phyloP scores from a whole-genome alignment of 2,797 vertebrate genomes.

The Halcyon badia region DNA sequence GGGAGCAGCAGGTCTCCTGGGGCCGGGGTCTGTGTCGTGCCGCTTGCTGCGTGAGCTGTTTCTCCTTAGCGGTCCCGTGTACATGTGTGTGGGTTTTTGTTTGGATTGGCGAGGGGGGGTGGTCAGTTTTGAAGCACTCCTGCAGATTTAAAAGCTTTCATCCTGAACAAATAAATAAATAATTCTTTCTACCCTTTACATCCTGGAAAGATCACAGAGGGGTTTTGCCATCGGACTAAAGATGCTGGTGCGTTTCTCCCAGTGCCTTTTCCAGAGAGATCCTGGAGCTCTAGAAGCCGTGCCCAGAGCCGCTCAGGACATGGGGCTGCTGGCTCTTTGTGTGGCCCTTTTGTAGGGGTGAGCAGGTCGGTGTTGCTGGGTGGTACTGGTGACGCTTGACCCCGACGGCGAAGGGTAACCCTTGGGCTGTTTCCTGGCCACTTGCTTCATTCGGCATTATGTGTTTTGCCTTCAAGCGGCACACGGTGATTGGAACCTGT shows the following conservation, averaged over 20 bases:
- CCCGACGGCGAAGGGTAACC: background rate
- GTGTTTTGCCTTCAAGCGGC: background rate
- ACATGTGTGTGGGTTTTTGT: background rate
- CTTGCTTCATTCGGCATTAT: background rate
- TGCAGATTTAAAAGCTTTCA: background rate
- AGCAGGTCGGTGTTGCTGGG: background rate
- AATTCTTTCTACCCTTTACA: background rate
- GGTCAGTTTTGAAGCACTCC: background rate
- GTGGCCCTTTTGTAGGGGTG: background rate
- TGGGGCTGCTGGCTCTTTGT: background rate
- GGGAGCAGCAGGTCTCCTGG: background rate
- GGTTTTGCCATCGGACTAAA: background rate
- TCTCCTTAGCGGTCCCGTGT: background rate
- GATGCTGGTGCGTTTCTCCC: fast-evolving
- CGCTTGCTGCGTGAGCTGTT: fast-evolving
- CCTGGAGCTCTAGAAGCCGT: fast-evolving
- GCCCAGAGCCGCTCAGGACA: background rate
- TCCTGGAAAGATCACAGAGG: background rate
- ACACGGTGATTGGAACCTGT: too few species aligned
- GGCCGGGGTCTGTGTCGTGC: background rate
- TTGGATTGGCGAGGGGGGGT: fast-evolving
- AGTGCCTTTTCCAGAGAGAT: background rate
- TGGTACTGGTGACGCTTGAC: background rate
- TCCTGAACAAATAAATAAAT: background rate
- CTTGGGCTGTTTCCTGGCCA: background rate